These are phyloP conservation scores for Bubo scandiacus DNA, from an alignment of 2,113 vertebrate genomes.

Conservation along the genomic window DNA sequence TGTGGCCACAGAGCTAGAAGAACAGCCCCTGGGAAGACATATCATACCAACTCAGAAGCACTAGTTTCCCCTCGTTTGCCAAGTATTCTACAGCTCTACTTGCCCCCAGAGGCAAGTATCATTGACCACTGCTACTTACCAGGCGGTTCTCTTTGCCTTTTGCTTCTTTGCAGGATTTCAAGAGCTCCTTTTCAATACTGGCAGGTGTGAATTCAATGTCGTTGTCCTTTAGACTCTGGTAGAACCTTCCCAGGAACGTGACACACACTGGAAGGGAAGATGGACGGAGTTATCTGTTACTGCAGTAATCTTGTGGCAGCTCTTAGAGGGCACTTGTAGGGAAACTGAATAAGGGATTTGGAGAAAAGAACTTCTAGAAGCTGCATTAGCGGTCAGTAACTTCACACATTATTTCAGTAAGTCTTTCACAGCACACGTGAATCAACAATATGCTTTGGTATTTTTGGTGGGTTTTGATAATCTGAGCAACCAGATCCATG, in stretches of 20 bases:
- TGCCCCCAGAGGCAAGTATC: not conserved
- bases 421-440: not conserved
- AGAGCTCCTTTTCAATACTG: conserved; percentile 86
- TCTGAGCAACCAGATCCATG: not conserved
- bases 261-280: conserved; percentile 86
- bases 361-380: not conserved
- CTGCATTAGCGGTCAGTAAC: not conserved
- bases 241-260: conserved; percentile 89
- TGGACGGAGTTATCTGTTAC: not conserved
- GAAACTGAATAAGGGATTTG: not conserved
- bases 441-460: not conserved
- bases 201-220: conserved; percentile 80
- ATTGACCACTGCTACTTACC: conserved; percentile 77
- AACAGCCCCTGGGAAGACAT: not conserved
- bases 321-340: not conserved
- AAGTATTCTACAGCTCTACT: not conserved
- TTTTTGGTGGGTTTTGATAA: not conserved
- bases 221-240: conserved; percentile 85
- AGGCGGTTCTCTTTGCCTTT: conserved; percentile 96
- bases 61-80: not conserved
- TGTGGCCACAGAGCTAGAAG: not conserved
- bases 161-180: conserved; percentile 84
- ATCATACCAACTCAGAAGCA: not conserved
- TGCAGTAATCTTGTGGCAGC: not conserved
- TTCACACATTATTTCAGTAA: not conserved